These are phyloP conservation scores for Chrysomela aeneicollis DNA, from an alignment of 2,888 invertebrate genomes.

Conservation along the genomic window DNA sequence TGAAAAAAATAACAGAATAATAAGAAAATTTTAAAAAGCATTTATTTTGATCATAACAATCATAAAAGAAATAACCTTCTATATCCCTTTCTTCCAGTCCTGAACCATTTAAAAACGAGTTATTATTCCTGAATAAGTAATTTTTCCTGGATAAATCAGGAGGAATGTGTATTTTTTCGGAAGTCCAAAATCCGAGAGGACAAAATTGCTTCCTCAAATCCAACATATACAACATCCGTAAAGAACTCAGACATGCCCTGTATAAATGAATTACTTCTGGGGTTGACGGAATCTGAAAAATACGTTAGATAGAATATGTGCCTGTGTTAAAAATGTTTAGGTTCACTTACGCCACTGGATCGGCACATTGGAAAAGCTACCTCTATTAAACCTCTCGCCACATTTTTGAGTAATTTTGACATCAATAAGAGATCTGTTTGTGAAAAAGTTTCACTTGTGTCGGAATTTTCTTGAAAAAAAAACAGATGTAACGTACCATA, in stretches of 20 bases:
- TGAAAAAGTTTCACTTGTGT: conserved; percentile 59
- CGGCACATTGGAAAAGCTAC: conserved; percentile 61
- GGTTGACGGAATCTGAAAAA: conserved; percentile 47
- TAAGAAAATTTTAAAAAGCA: too few relatives aligned
- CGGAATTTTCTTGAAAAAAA: conserved; percentile 55
- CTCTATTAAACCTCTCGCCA: conserved; percentile 58
- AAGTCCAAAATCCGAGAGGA: conserved; percentile 59
- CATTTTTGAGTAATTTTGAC: conserved; percentile 57
- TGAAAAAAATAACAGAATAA: conserved; percentile 41
- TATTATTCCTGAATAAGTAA: conserved; percentile 55
- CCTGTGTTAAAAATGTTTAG: too few relatives aligned
- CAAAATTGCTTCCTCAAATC: conserved; percentile 86
- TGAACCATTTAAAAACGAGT: conserved; percentile 55
- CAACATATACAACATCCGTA: conserved; percentile 75
- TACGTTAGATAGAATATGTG: background rate
- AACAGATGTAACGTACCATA: too few relatives aligned
- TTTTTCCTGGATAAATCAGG: conserved; percentile 57
- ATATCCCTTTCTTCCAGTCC: conserved; percentile 50
- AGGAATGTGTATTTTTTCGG: conserved; percentile 58
- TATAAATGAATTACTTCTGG: conserved; percentile 58
- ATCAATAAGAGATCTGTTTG: conserved; percentile 55
- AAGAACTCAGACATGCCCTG: conserved; percentile 55
- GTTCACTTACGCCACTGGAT: conserved; percentile 53
- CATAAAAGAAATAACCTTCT: conserved; percentile 38
- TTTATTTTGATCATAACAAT: too few relatives aligned